Evolutionary conservation across 1,140 invertebrate genomes (phyloP).

Genomic region (Cherax destructor): DNA sequence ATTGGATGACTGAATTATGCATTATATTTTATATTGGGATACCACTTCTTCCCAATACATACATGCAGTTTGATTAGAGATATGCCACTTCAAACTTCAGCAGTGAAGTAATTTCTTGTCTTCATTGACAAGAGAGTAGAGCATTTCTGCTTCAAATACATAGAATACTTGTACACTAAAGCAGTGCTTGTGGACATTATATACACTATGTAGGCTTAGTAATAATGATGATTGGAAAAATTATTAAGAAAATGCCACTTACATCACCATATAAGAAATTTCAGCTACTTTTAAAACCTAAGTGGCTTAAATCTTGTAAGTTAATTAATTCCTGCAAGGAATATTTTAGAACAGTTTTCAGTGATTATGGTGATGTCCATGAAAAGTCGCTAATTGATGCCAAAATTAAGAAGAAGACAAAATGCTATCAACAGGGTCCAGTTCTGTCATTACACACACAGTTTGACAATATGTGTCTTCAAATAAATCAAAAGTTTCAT

Average conservation of each 20-base stretch:
- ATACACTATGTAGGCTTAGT: not conserved
- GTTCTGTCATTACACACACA: not conserved
- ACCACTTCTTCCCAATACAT: too few species aligned
- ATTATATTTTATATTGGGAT: too few species aligned
- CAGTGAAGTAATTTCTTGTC: too few species aligned
- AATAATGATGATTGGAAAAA: not conserved
- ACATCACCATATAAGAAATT: not conserved
- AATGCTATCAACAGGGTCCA: not conserved
- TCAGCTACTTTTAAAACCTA: not conserved
- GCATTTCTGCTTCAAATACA: too few species aligned
- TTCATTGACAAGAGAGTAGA: too few species aligned
- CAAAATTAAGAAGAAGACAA: not conserved
- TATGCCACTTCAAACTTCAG: too few species aligned
- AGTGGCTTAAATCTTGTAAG: not conserved
- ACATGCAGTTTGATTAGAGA: too few species aligned
- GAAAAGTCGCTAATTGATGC: not conserved
- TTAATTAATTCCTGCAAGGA: not conserved
- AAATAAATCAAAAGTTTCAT: not conserved
- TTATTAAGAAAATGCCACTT: not conserved
- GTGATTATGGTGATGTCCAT: not conserved
- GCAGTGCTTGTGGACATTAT: too few species aligned
- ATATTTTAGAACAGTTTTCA: not conserved
- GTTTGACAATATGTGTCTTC: not conserved
- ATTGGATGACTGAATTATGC: too few species aligned
- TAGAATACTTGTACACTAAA: too few species aligned